Evolutionary conservation across 2,797 vertebrate species (phyloP), one percentile per base, ranked within the genome.

Genomic region (Karalla daura): DNA sequence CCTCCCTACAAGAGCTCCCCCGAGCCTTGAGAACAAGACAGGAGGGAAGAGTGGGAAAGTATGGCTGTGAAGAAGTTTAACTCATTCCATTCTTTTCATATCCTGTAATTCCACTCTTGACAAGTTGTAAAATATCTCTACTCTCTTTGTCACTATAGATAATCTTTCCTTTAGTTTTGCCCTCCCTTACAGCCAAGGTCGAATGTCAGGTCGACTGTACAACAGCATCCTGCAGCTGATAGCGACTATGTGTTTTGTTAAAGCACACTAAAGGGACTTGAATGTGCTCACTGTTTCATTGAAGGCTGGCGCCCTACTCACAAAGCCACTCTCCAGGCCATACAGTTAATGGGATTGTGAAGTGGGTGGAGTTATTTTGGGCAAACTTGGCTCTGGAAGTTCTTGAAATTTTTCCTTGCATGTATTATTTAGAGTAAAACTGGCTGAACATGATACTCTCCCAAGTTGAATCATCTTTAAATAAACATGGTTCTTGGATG

Each of bases 1-100:
- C 65, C 72, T 77, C 59, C 76, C 74, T 59, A 46, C 46, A 36
- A 78, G 67, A 69, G 41, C 52, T 85, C 86, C 78, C 80, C 49
- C 0, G 70, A 82, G 75, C 78, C 80, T 72, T 70, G 47, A 73
- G 50, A 71, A 80, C 35, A 69, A 74, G 60, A 68, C 52, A 50
- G 63, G 28, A 65, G 62, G 54, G 50, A 71, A 43, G 15, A 63
- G 47, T 20, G 15, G 20, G 21, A 39, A 70, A 63, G 55, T 25
- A 32, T 43, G 53, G 11, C 63, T 64, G 47, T 47, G 52, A 68
- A 51, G 54, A 43, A 46, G 21, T 75, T 80, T 36, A 65, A 62
- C 62, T 66, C 41, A 4, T 51, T 78, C 30, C 18, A n/a, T 56
- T 72, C 51, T 69, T 27, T 65, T 17, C n/a, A 46, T 15, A 47